A percentile compares a stretch with the other conserved stretches of the same genome.
These are phyloP conservation scores for Pygmarrhopalites habei DNA, from an alignment of 1,140 invertebrate genomes.

Conservation along the genomic window DNA sequence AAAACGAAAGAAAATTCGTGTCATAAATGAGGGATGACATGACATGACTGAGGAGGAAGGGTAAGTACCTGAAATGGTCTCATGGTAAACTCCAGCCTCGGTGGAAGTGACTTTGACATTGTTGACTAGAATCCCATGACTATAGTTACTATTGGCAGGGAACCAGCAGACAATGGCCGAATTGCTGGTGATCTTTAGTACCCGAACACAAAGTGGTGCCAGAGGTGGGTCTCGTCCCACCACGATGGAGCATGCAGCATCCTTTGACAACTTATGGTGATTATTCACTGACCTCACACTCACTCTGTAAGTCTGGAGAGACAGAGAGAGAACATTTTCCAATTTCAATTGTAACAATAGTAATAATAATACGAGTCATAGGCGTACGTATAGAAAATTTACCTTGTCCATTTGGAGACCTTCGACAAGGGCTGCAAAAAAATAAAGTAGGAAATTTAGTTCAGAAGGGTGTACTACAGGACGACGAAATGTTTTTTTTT, in stretches of 20 bases:
- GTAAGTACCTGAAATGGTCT: neutral
- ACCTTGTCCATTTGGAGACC: no score
- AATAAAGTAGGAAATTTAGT: no score
- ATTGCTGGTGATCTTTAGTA: neutral
- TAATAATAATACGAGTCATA: no score
- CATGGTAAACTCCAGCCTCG: neutral
- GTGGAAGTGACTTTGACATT: neutral
- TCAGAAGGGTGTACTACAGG: no score
- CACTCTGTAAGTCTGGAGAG: neutral
- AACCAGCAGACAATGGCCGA: slow-evolving; percentile 1
- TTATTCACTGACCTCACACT: neutral
- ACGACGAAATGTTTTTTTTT: no score
- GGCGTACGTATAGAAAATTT: no score
- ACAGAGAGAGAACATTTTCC: no score
- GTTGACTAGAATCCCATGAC: neutral
- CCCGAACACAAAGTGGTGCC: neutral
- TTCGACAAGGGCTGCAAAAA: no score
- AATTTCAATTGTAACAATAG: no score
- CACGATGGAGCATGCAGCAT: neutral
- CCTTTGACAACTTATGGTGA: neutral
- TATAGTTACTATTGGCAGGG: neutral
- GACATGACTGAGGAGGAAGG: neutral
- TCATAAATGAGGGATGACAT: neutral
- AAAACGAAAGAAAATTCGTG: neutral
- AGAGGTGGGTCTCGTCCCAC: neutral